phyloP scores from a whole-genome alignment of 2,888 invertebrate species.

The Heliothis peltigera region DNA sequence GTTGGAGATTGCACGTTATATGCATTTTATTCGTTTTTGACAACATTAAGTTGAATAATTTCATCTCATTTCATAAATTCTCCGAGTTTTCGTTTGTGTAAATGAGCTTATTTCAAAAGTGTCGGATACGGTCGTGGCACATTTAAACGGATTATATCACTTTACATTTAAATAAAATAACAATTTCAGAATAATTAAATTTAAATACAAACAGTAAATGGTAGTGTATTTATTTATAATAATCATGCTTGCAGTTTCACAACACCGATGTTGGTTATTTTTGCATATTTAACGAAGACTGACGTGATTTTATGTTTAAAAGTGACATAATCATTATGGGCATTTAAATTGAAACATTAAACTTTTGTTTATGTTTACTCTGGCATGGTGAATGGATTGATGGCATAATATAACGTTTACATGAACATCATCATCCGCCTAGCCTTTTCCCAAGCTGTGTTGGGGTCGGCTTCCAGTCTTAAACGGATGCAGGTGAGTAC shows the following conservation, averaged over 20 bases:
- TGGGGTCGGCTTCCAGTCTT: no score
- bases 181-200: conserved; percentile 6
- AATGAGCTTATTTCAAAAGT: conserved; percentile 10
- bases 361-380: conserved; percentile 4
- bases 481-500: no score
- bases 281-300: conserved; percentile 9
- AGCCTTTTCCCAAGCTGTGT: no score
- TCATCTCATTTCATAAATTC: conserved; percentile 16
- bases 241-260: conserved; percentile 4
- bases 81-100: conserved; percentile 6
- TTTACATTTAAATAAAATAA: conserved; percentile 12
- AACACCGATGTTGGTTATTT: conserved; percentile 3
- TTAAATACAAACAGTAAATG: background rate
- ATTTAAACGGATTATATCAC: background rate
- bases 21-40: conserved; percentile 35
- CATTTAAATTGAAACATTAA: conserved; percentile 20
- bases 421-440: no score
- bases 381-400: background rate
- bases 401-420: background rate
- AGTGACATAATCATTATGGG: conserved; percentile 10
- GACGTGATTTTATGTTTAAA: conserved; percentile 10
- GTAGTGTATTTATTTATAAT: background rate
- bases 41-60: conserved; percentile 24
- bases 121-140: background rate
- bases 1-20: conserved; percentile 21